Base-by-base conservation (phyloP, 1,140 invertebrate species). In the Zaprionus davidi region DNA sequence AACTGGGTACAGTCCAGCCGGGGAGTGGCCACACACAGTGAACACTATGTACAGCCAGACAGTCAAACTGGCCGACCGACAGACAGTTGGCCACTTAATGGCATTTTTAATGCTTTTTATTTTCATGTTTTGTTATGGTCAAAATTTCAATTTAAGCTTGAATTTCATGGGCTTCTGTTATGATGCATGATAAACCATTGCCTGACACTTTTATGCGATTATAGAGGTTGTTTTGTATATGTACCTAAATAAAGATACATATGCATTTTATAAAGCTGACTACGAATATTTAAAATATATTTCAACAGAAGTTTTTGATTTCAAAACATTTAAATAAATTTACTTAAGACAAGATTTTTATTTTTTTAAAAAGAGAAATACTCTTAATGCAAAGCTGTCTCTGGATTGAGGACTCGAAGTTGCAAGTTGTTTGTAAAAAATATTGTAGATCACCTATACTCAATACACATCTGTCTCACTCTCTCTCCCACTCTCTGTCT, bases 71-170 rank as follows among this genome's bases (percentile, higher is more conserved):
- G 7, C 26, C 26, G 26, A 28, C 26, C 26, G 38, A 38, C 31
- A 17, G n/a, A 15, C 13, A 28, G 7, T 46, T 46, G 41, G 41
- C n/a, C 41, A 64, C 28, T 46, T 57, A 75, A 63, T 70, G 36
- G 20, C 13, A 63, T 57, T 75, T 46, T 75, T 63, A 68, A 68
- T 60, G 26, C 51, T 6, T 63, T 70, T 46, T 46, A 46, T 46
- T 17, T 68, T 26, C n/a, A 7, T 26, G 58, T 31, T 38, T 66
- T 63, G 46, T 51, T 24, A 51, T 51, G 46, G 6, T 51, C 46
- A 22, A 51, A 51, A 51, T 51, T 51, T 51, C 17, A 22, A 51
- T 51, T 24, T n/a, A 13, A 51, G 20, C 46, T 51, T 22, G 7
- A 51, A 24, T 51, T 51, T 22, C 46, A 51, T 51, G 46, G 46